Base-by-base conservation (phyloP, 2,113 vertebrate genomes). In the Malaclemys terrapin region DNA sequence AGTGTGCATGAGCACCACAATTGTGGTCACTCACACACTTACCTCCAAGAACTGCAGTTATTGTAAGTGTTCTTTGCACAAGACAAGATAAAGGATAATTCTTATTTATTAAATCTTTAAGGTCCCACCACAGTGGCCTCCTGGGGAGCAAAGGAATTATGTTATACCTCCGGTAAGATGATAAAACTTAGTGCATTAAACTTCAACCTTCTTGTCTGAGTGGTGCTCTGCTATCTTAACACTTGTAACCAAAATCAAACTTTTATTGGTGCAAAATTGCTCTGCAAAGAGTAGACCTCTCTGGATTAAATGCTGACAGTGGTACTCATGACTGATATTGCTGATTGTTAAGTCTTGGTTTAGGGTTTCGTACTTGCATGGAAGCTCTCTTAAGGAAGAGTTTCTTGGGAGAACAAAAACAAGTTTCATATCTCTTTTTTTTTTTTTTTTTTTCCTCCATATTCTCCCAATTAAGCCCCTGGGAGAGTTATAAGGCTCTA, bases 71-170 rank as follows among this genome's bases (percentile, higher is more conserved):
- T 81, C 1, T 52, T 5, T 72, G 5, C n/a, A 87, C 62, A 38
- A 82, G 53, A 54, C 7, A 0, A 19, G 81, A 54, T 75, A 4
- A 93, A 89, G n/a, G 19, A 1, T 91, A 12, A 0, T 91, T 59
- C 8, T 93, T 91, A 22, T 82, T 80, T 7, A 49, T 96, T 94
- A 91, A 57, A 57, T 96, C 57, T 98, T 98, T 29, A 92, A 98
- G 98, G 96, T 98, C 89, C 96, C 98, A 94, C 98, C 98, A 10
- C 98, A 98, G 1, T 98, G 98, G 98, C 17, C 97, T 97, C 57
- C 95, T 95, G 98, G 97, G 54, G 98, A 98, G 54, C 98, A 98
- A 92, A 98, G 98, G 95, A 98, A 94, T 94, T 99, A 98, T 2
- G 95, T 98, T 89, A 80, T 98, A 31, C 98, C 98, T 95, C 98